Evolutionary conservation across 2,113 vertebrate genomes (phyloP).

Genomic region (Monarcha castaneiventris): DNA sequence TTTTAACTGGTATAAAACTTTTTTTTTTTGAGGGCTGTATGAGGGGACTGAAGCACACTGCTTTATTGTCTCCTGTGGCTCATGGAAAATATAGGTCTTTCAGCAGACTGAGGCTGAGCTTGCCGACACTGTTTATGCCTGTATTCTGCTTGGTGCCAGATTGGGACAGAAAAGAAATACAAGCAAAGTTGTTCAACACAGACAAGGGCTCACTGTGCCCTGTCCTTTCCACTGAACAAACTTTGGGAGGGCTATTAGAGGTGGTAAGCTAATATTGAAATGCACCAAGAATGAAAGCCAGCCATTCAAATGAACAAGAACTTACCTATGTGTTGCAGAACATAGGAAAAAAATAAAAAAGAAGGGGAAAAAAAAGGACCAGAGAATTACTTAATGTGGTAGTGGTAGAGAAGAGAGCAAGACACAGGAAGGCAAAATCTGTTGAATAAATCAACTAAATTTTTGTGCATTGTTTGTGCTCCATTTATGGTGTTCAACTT

Average conservation of each 20-base stretch:
- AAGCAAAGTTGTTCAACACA: conserved; percentile 13
- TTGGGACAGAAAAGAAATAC: conserved; percentile 26
- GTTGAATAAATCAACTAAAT: background rate
- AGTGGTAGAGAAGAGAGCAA: background rate
- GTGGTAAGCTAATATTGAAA: conserved; percentile 33
- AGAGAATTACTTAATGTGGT: background rate
- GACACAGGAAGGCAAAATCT: background rate
- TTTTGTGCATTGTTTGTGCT: background rate
- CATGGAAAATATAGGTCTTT: background rate
- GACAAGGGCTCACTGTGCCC: conserved; percentile 58
- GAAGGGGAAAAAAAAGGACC: too few species aligned
- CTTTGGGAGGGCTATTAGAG: background rate
- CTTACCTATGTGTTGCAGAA: background rate
- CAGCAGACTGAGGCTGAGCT: background rate
- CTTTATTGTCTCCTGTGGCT: background rate
- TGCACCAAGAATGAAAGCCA: background rate
- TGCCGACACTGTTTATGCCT: background rate
- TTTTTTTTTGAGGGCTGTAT: background rate
- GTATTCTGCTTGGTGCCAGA: background rate
- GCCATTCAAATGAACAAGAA: conserved; percentile 2
- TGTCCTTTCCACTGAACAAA: conserved; percentile 40
- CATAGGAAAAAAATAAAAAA: background rate
- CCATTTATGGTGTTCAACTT: background rate
- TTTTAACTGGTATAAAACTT: background rate
- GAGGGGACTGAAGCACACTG: background rate